phyloP scores from a whole-genome alignment of 1,140 invertebrate genomes.

The Caenorhabditis inopinata region DNA sequence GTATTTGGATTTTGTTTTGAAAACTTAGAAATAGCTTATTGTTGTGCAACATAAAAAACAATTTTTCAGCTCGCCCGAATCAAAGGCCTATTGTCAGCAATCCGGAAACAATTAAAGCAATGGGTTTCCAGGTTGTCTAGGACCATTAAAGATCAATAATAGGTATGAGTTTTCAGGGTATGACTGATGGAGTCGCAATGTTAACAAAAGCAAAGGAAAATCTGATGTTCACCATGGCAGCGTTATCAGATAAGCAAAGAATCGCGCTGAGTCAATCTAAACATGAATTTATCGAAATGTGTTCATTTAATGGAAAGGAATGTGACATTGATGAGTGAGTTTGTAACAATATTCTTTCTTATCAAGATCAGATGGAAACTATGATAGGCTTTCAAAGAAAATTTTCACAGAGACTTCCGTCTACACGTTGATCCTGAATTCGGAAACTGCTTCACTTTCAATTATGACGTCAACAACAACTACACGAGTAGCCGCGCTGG shows the following conservation, averaged over 20 bases:
- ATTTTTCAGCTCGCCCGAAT: conserved; percentile 38
- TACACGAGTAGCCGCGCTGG: conserved; percentile 45
- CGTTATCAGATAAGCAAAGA: conserved; percentile 32
- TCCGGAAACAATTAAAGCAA: conserved; percentile 47
- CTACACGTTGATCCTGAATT: conserved; percentile 48
- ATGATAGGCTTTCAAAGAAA: not conserved
- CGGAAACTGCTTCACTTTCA: conserved; percentile 51
- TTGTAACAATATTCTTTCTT: not conserved
- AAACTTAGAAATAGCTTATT: too few relatives aligned
- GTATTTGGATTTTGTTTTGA: not conserved
- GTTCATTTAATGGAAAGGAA: conserved; percentile 49
- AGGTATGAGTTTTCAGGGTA: not conserved
- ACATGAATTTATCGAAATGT: conserved; percentile 50
- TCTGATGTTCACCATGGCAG: conserved; percentile 48
- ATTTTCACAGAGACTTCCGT: conserved; percentile 44
- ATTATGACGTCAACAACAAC: conserved; percentile 43
- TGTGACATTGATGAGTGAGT: conserved; percentile 47
- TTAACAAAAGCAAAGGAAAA: conserved; percentile 44
- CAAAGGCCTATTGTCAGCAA: conserved; percentile 43
- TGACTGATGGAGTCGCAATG: conserved; percentile 43
- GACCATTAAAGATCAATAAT: too few relatives aligned
- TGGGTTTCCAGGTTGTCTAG: conserved; percentile 46
- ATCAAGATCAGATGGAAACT: too few relatives aligned
- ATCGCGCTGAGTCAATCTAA: conserved; percentile 40
- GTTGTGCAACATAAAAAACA: not conserved